A percentile compares a stretch with the other conserved stretches of the same genome.
These are phyloP conservation scores for Melitaea athalia DNA, from an alignment of 2,888 invertebrate genomes.

Conservation along the genomic window DNA sequence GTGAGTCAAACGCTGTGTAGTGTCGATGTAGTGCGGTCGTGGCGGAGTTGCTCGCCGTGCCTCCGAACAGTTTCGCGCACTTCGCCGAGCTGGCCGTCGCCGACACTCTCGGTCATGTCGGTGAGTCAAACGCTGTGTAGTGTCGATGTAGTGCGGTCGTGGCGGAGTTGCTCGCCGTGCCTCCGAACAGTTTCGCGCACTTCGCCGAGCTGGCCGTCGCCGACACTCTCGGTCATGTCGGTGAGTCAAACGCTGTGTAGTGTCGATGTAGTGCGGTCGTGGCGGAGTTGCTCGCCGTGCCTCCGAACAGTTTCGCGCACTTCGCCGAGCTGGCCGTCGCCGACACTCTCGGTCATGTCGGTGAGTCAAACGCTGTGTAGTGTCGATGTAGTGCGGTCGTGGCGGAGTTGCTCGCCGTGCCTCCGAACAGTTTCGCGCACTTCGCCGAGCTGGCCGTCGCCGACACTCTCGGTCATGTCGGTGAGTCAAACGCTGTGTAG, in stretches of 20 bases:
- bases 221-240: constrained; percentile 63
- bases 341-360: constrained; percentile 63
- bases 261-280: constrained; percentile 48
- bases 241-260: constrained; percentile 45
- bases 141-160: constrained; percentile 48
- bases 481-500: constrained; percentile 45
- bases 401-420: constrained; percentile 59
- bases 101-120: constrained; percentile 63
- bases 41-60: constrained; percentile 59
- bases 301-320: constrained; percentile 52
- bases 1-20: constrained; percentile 45
- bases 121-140: constrained; percentile 45
- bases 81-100: constrained; percentile 68
- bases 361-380: constrained; percentile 45
- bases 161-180: constrained; percentile 59
- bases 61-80: constrained; percentile 52
- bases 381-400: constrained; percentile 48
- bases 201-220: constrained; percentile 68
- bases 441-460: constrained; percentile 68
- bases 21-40: constrained; percentile 48
- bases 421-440: constrained; percentile 52
- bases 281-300: constrained; percentile 59
- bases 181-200: constrained; percentile 52
- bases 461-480: constrained; percentile 63
- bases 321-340: constrained; percentile 68